Percentiles rank a stretch among this genome's conserved stretches.
phyloP scores from a whole-genome alignment of 2,113 vertebrate genomes.

The Chaetorhynchus papuensis region DNA sequence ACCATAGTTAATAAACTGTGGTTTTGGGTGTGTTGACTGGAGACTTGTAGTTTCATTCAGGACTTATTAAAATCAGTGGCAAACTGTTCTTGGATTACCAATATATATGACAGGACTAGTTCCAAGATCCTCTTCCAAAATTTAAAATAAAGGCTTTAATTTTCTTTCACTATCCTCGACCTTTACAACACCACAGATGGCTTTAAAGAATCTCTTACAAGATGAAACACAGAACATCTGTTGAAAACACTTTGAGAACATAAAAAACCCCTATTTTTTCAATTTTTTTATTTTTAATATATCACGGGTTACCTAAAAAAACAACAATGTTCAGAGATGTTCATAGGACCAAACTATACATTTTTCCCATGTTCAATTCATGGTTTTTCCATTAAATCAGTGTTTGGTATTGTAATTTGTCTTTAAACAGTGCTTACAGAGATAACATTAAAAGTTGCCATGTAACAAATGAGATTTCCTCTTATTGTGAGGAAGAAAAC shows the following conservation, averaged over 20 bases:
- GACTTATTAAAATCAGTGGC: not conserved
- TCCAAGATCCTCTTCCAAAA: not conserved
- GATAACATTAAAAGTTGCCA: conserved; percentile 66
- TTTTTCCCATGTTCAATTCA: conserved; percentile 47
- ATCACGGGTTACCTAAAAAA: not conserved
- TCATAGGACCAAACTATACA: conserved; percentile 18
- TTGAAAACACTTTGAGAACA: not conserved
- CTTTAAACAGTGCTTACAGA: conserved; percentile 42
- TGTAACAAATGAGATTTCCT: conserved; percentile 75
- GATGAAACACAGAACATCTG: not conserved
- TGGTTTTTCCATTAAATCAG: conserved; percentile 56
- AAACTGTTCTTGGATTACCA: not conserved
- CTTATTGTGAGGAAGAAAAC: conserved; percentile 72
- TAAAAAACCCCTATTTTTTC: not conserved
- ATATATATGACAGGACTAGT: not conserved
- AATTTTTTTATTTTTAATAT: not conserved
- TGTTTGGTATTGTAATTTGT: conserved; percentile 62
- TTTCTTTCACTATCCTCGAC: not conserved
- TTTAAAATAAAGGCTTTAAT: not conserved
- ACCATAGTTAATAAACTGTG: not conserved
- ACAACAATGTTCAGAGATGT: not conserved
- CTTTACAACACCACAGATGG: not conserved
- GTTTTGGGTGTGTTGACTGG: not conserved
- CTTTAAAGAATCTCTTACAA: not conserved
- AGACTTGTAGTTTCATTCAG: not conserved